These are phyloP conservation scores for Sclerurus mexicanus DNA, from an alignment of 2,113 vertebrate genomes.

Conservation along the genomic window DNA sequence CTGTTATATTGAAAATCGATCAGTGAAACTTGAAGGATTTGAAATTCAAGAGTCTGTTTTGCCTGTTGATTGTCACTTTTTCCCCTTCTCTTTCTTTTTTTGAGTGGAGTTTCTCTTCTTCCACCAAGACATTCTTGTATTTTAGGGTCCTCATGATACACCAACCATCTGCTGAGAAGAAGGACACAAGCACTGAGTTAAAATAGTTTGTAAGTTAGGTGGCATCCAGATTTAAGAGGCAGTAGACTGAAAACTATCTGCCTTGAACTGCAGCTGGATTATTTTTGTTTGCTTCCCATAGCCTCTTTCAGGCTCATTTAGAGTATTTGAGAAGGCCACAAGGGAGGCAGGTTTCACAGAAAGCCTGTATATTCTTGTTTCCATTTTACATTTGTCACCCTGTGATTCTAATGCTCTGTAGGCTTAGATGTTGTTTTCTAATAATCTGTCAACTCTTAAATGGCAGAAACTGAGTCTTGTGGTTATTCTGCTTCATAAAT, in stretches of 20 bases:
- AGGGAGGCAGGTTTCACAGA: not conserved
- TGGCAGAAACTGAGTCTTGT: not conserved
- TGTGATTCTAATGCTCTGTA: not conserved
- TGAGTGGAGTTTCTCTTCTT: not conserved
- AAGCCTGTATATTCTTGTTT: not conserved
- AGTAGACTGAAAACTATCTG: not conserved
- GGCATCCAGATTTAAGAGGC: not conserved
- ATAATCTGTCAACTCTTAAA: not conserved
- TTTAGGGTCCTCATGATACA: not conserved
- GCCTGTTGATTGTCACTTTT: not conserved
- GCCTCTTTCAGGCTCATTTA: not conserved
- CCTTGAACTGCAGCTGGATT: not conserved
- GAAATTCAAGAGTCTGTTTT: not conserved
- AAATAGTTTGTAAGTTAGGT: not conserved
- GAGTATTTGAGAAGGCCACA: not conserved
- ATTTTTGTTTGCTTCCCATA: not conserved
- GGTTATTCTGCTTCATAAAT: not conserved
- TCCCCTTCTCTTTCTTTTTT: not conserved
- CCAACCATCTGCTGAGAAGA: not conserved
- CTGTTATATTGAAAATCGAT: not conserved
- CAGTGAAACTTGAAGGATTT: not conserved
- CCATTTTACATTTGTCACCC: not conserved
- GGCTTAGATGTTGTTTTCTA: not conserved
- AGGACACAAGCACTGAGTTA: not conserved
- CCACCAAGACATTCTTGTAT: not conserved